phyloP scores from a whole-genome alignment of 2,113 vertebrate species.

The Telmatochromis brichardi region DNA sequence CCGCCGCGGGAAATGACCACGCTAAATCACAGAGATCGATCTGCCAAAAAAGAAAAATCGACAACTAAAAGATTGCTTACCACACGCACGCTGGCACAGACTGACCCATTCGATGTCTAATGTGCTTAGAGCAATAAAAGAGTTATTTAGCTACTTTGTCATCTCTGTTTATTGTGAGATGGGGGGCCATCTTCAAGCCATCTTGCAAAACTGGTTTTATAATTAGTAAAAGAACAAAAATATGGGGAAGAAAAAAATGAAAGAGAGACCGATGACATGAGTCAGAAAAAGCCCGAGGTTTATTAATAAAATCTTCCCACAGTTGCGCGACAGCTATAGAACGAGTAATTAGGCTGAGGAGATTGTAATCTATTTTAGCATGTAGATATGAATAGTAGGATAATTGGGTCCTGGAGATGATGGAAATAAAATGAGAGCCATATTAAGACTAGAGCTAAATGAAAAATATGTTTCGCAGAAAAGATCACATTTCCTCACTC shows the following conservation, averaged over 20 bases:
- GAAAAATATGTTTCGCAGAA: not conserved
- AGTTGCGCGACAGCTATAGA: constrained; percentile 18
- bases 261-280: not conserved
- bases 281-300: not conserved
- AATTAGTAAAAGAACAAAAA: not conserved
- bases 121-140: not conserved
- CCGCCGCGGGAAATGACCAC: not conserved
- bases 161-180: not conserved
- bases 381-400: constrained; percentile 45
- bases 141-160: not conserved
- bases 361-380: constrained; percentile 56
- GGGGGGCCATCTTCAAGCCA: not conserved
- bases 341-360: constrained; percentile 48
- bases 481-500: not conserved
- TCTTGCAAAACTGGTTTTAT: not conserved
- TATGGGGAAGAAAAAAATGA: fast-evolving
- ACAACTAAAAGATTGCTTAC: constrained; percentile 13
- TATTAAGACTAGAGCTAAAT: constrained; percentile 7
- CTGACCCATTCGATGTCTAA: not conserved
- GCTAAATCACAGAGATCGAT: constrained; percentile 31
- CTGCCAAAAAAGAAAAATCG: not conserved
- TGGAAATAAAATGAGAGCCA: constrained; percentile 16
- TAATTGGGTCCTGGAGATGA: constrained; percentile 42
- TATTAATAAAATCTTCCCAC: constrained; percentile 33
- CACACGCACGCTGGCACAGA: not conserved